Percentiles rank a stretch among this genome's conserved stretches.
Conservation (phyloP, 2,113 vertebrate species). For the Colius striatus region DNA sequence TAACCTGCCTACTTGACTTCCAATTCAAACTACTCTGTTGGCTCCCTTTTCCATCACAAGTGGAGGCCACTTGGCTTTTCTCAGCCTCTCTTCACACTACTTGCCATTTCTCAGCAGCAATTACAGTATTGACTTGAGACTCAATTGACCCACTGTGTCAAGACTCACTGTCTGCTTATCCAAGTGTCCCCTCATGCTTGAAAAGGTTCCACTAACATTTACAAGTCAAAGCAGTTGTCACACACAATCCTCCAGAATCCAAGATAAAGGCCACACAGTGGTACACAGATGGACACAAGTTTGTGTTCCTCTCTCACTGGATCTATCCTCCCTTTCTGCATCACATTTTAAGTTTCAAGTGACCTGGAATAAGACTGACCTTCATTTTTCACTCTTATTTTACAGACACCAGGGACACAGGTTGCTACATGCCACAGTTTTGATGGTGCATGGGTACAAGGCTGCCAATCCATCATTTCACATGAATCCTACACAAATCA, state of each 20-base stretch:
- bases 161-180: background rate
- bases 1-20: background rate
- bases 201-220: background rate
- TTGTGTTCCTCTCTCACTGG: background rate
- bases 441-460: background rate
- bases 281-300: background rate
- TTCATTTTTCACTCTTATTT: background rate
- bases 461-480: background rate
- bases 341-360: background rate
- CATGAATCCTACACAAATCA: background rate
- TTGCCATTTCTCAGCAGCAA: background rate
- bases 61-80: background rate
- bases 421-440: background rate
- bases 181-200: background rate
- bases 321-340: background rate
- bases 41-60: background rate
- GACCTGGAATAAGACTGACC: background rate
- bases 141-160: rapidly evolving
- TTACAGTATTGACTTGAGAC: background rate
- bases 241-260: background rate
- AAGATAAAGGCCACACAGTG: background rate
- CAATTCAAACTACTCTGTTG: background rate
- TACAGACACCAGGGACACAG: background rate
- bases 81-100: background rate
- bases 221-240: background rate